phyloP scores from a whole-genome alignment of 2,797 vertebrate genomes.

The Podarcis siculus region DNA sequence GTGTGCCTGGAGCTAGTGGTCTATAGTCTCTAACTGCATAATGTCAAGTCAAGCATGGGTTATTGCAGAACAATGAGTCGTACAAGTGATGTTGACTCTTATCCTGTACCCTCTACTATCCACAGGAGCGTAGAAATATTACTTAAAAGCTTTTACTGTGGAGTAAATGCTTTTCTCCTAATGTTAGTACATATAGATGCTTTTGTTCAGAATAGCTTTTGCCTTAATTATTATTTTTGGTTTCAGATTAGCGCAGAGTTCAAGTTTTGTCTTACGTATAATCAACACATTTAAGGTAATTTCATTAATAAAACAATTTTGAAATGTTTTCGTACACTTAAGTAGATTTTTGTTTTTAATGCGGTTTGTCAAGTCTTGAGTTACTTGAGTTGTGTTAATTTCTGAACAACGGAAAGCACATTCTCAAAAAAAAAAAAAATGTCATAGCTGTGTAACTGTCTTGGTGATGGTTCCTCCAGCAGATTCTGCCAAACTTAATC shows the following conservation, averaged over 20 bases:
- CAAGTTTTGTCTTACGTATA: neutral
- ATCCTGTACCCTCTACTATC: neutral
- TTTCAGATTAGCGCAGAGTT: slow-evolving; percentile 13
- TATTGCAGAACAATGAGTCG: neutral
- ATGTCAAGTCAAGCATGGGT: neutral
- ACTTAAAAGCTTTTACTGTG: neutral
- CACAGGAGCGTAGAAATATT: neutral
- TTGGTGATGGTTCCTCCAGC: neutral
- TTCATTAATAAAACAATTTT: slow-evolving; percentile 4
- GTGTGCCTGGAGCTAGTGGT: neutral
- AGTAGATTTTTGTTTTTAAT: neutral
- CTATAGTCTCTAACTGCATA: neutral
- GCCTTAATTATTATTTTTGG: slow-evolving; percentile 14
- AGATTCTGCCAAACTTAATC: neutral
- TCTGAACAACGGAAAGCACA: neutral
- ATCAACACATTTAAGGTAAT: slow-evolving; percentile 11
- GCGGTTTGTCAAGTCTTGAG: neutral
- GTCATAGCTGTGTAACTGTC: neutral
- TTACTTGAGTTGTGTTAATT: neutral
- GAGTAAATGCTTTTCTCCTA: neutral
- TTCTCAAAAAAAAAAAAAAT: neutral
- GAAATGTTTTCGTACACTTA: neutral
- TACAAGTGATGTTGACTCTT: neutral
- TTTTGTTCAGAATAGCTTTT: slow-evolving; percentile 1
- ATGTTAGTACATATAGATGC: neutral